These are phyloP conservation scores for Acridotheres tristis DNA, from an alignment of 2,797 vertebrate species.

Conservation along the genomic window DNA sequence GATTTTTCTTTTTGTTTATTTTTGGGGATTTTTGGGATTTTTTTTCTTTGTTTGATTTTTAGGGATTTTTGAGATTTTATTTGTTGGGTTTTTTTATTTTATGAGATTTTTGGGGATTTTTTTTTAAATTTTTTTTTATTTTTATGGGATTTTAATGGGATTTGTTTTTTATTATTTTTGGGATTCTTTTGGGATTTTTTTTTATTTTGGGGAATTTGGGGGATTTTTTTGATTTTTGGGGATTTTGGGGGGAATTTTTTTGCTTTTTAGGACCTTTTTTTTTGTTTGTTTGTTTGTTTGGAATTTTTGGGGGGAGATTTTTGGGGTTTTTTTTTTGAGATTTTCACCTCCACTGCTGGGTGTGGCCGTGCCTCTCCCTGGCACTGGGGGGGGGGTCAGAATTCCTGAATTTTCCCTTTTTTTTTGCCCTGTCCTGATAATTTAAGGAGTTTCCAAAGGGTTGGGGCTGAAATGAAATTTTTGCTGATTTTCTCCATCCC, in stretches of 20 bases:
- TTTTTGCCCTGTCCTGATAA: accelerated
- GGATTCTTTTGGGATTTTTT: no score
- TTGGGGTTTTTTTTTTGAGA: no score
- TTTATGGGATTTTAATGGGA: neutral
- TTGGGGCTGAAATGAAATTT: neutral
- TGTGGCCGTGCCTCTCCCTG: neutral
- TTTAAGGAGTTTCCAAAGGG: neutral
- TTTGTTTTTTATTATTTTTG: no score
- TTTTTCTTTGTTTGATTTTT: neutral
- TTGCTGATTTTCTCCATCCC: neutral
- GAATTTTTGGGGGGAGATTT: no score
- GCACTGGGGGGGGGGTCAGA: neutral
- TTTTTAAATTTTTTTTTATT: neutral
- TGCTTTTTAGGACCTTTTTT: no score
- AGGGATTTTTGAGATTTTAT: neutral
- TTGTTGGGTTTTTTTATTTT: neutral
- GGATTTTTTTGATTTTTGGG: no score
- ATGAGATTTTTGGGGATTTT: neutral
- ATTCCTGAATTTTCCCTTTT: accelerated
- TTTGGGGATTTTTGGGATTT: neutral
- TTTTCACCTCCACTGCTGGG: no score
- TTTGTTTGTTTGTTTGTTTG: no score
- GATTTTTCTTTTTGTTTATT: no score
- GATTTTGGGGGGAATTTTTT: no score
- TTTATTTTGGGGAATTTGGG: neutral